These are phyloP conservation scores for Pheosia gnoma DNA, from an alignment of 2,888 invertebrate genomes.

Conservation along the genomic window DNA sequence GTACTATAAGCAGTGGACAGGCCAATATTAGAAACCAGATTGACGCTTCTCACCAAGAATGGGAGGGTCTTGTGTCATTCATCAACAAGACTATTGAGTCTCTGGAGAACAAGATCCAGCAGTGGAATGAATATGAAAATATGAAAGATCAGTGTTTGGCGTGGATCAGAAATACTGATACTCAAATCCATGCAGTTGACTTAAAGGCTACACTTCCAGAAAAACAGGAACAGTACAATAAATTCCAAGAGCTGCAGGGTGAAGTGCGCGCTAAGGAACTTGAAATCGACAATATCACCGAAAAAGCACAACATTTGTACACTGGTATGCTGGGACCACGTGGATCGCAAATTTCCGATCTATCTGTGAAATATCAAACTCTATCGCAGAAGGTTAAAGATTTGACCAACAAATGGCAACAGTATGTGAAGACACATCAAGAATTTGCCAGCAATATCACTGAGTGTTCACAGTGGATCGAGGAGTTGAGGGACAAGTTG, in stretches of 20 bases:
- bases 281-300: conserved; percentile 96
- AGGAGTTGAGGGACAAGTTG: conserved; percentile 92
- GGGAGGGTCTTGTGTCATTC: conserved; percentile 92
- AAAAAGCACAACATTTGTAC: conserved; percentile 93
- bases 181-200: conserved; percentile 93
- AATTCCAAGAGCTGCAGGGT: conserved; percentile 91
- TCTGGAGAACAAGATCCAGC: conserved; percentile 92
- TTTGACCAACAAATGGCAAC: conserved; percentile 95
- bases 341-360: conserved; percentile 93
- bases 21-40: conserved; percentile 94
- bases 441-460: conserved; percentile 92
- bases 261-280: conserved; percentile 95
- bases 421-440: conserved; percentile 94
- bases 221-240: conserved; percentile 93
- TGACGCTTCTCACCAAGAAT: conserved; percentile 94
- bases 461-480: conserved; percentile 93
- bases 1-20: conserved; percentile 92
- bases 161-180: conserved; percentile 96
- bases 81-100: conserved; percentile 91
- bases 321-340: conserved; percentile 89
- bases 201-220: conserved; percentile 91
- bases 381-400: conserved; percentile 96
- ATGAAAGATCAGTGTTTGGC: conserved; percentile 92
- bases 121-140: conserved; percentile 96
- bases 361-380: conserved; percentile 96